Base-by-base conservation (phyloP, 1,140 invertebrate species). In the Rhyzopertha dominica region DNA sequence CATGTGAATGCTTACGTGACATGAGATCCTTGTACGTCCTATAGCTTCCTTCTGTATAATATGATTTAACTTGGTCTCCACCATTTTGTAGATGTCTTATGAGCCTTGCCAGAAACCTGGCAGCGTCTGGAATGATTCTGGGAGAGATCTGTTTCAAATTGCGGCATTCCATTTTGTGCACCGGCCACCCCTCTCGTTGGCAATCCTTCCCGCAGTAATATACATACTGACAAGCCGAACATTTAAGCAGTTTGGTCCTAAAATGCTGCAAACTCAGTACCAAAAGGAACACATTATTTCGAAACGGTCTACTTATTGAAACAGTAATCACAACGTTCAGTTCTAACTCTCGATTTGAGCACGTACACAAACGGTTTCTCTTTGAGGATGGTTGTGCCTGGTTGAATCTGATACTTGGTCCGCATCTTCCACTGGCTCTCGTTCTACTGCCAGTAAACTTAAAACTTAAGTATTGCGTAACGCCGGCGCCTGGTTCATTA, bases 11-110 rank as follows among this genome's bases (percentile, higher is more conserved):
- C 80, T 79, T 73, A 90, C 87, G 88, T 17, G 87, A 87, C 85
- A 90, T 88, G 4, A 90, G 65, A 69, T 90, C 85, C 51, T 83
- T 81, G 68, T 88, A 91, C 64, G 78, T 80, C 49, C 87, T 71
- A 48, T 76, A 87, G 7, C 75, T 77, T 14, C 74, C 80, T 23
- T 76, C 67, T 2, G 76, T 73, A 53, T 87, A 87, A 61, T 80
- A 85, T 9, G 74, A 73, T 43, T 77, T 76, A 38, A 81, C 73
- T 14, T 74, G 60, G 28, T 76, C 77, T 36, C 84, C 82, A 4
- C 81, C 80, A 48, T 79, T 73, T 48, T 77, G 65, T 18, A 90
- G 58, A 43, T 82, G 81, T 32, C 84, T 72, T 36, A 89, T 80
- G 26, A 90, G 72, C 56, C 80, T 78, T 5, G 82, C 79, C 35